Evolutionary conservation across 1,140 invertebrate genomes (phyloP).

Genomic region (Cylas formicarius): DNA sequence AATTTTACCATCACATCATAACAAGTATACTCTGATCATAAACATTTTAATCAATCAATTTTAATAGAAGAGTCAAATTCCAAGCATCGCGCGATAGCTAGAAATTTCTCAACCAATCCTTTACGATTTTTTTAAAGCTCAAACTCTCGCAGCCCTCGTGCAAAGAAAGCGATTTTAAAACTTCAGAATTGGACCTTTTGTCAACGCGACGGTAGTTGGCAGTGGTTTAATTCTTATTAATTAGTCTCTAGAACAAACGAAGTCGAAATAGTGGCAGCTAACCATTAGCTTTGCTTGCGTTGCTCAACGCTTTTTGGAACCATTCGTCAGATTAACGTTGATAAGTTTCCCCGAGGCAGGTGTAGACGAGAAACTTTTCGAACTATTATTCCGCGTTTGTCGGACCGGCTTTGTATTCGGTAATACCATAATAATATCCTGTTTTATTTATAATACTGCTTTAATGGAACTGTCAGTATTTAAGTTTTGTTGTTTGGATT

Average conservation of each 20-base stretch:
- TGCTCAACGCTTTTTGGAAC: slow-evolving; percentile 1
- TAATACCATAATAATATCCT: slow-evolving; percentile 16
- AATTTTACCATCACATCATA: too few relatives aligned
- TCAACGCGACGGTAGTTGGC: slow-evolving; percentile 8
- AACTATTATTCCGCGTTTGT: slow-evolving; percentile 12
- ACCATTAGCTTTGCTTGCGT: neutral
- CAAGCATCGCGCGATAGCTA: too few relatives aligned
- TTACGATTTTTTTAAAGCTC: too few relatives aligned
- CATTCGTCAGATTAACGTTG: slow-evolving; percentile 14
- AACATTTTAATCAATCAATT: too few relatives aligned
- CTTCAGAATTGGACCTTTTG: slow-evolving; percentile 18
- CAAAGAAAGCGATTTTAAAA: slow-evolving; percentile 17
- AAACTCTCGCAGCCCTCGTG: too few relatives aligned
- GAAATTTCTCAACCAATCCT: too few relatives aligned
- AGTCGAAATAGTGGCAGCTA: neutral
- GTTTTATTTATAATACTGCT: slow-evolving; percentile 16
- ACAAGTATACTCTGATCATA: too few relatives aligned
- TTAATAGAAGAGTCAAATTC: too few relatives aligned
- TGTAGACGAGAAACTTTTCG: slow-evolving; percentile 15
- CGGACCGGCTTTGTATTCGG: slow-evolving; percentile 9
- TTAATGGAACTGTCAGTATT: too few relatives aligned
- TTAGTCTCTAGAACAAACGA: slow-evolving; percentile 9
- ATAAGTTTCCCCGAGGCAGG: slow-evolving; percentile 18
- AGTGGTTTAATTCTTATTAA: slow-evolving; percentile 16
- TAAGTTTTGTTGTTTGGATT: too few relatives aligned